These are phyloP conservation scores for Gerris lacustris DNA, from an alignment of 2,888 invertebrate genomes.

Conservation along the genomic window DNA sequence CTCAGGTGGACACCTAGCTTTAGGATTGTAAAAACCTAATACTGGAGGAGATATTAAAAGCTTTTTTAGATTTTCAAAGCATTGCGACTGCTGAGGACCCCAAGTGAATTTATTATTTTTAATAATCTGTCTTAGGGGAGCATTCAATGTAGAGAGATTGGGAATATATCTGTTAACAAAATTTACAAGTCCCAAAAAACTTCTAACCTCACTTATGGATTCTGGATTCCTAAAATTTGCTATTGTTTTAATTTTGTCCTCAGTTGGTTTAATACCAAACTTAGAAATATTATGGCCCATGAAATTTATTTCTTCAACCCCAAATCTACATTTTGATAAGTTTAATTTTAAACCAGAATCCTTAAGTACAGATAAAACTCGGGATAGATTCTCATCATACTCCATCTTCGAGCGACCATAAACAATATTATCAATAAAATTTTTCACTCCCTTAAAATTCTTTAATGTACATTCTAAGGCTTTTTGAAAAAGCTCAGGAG, in stretches of 20 bases:
- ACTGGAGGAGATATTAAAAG: constrained; percentile 24
- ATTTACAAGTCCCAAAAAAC: constrained; percentile 8
- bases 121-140: constrained; percentile 4
- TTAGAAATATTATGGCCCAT: background rate
- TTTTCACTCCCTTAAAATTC: background rate
- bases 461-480: background rate
- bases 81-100: background rate
- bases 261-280: background rate
- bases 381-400: background rate
- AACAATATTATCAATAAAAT: constrained; percentile 1
- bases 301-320: background rate
- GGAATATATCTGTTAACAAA: constrained; percentile 3
- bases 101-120: background rate
- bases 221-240: background rate
- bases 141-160: constrained; percentile 7
- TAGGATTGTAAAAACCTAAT: constrained; percentile 32
- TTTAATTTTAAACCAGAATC: constrained; percentile 1
- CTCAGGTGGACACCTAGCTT: too few relatives aligned
- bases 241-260: background rate
- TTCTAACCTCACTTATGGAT: constrained; percentile 8
- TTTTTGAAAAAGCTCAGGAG: constrained; percentile 13
- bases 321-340: background rate
- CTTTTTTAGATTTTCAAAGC: constrained; percentile 18
- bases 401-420: background rate
- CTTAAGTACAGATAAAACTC: constrained; percentile 1